Evolutionary conservation across 2,888 invertebrate species (phyloP), one percentile per base, ranked within the genome.

Genomic region (Temnothorax ravouxi): DNA sequence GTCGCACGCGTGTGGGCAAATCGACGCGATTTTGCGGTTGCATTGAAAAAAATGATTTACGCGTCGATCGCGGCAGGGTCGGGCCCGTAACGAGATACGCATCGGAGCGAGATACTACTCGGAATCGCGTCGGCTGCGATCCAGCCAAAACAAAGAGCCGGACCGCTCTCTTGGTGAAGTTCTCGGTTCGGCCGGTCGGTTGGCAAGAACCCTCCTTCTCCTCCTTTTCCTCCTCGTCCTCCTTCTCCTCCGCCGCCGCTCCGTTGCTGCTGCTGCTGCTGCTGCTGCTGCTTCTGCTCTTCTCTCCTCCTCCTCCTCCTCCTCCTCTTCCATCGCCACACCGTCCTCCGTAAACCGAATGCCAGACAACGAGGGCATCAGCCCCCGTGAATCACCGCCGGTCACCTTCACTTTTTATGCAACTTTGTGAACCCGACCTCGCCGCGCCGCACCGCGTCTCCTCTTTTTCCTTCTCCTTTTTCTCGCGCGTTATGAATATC

Each of bases 341-440:
- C 84, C 86, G 85, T 87, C 89, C 87, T 88, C 88, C 84, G 79
- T 84, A 83, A 88, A 87, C 90, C 90, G 90, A 92, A 92, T 91
- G 93, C 93, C 93, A 93, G 93, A 93, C 93, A 92, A 93, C 93
- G 93, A 93, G 93, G 93, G 93, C 93, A 93, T 93, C 93, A 93
- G 93, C 93, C 93, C 93, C 92, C 93, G 90, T 93, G 93, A 93
- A 93, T 93, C 93, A 93, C 93, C 93, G 90, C 84, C 91, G 93
- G 93, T 93, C 93, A 93, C 93, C 93, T 93, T 93, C 93, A 91
- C 93, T 93, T 93, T 93, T 93, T 93, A 93, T 93, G 93, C 92
- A 93, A 93, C 93, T 93, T 93, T 89, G 92, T 92, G 93, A 91
- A 89, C 88, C 90, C 91, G 85, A 77, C 86, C 86, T 88, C 91